Conservation (phyloP, 2,113 vertebrate species). For the Oryzias celebensis region DNA sequence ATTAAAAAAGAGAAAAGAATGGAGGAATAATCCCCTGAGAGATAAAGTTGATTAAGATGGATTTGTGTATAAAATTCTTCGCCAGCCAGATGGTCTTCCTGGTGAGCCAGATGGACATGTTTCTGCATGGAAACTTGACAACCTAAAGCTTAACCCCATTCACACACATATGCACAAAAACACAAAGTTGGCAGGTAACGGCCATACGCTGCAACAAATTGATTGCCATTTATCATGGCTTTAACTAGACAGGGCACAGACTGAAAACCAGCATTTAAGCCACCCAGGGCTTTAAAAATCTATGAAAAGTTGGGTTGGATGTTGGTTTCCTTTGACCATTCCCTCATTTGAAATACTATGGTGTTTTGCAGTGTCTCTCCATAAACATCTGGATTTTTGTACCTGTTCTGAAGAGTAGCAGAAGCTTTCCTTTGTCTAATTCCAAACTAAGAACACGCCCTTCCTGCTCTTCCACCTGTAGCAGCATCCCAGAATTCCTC, state of each 20-base stretch:
- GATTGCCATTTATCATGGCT: slow-evolving; percentile 44
- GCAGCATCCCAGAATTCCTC: slow-evolving; percentile 57
- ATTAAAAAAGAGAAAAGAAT: neutral
- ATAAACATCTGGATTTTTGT: neutral
- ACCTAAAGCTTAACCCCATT: slow-evolving; percentile 35
- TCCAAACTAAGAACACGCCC: slow-evolving; percentile 52
- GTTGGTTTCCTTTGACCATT: neutral
- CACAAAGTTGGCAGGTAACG: neutral
- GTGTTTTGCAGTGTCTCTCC: neutral
- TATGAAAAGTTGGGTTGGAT: too few species aligned
- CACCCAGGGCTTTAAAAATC: slow-evolving; percentile 10
- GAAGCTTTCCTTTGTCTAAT: slow-evolving; percentile 53
- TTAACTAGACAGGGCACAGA: slow-evolving; percentile 24
- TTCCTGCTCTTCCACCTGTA: slow-evolving; percentile 32
- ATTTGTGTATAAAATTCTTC: slow-evolving; percentile 5
- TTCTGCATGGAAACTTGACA: slow-evolving; percentile 40
- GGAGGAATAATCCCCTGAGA: neutral
- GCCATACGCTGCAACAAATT: slow-evolving; percentile 41
- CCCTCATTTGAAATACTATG: neutral
- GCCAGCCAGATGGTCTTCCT: slow-evolving; percentile 29
- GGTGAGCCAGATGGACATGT: slow-evolving; percentile 48
- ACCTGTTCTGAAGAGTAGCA: slow-evolving; percentile 47
- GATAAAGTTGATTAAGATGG: neutral
- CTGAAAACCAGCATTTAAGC: slow-evolving; percentile 20
- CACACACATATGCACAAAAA: neutral